These are phyloP conservation scores for Mythimna albipuncta DNA, from an alignment of 2,888 invertebrate genomes.

Conservation along the genomic window DNA sequence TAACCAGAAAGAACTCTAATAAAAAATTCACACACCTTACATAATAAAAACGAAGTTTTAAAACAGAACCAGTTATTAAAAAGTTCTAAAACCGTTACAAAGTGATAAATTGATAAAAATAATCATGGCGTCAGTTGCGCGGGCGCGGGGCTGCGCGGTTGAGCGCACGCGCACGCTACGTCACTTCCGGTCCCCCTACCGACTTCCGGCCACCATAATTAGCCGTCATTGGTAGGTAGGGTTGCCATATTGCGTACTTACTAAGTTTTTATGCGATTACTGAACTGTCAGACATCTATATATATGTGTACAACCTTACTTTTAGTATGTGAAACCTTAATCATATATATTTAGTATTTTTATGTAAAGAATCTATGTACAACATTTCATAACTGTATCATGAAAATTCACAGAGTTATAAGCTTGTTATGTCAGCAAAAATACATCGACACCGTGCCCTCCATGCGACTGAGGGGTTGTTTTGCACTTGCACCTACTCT, in stretches of 20 bases:
- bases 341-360: too few relatives aligned
- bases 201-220: slow-evolving; percentile 70
- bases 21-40: slow-evolving; percentile 23
- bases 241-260: slow-evolving; percentile 34
- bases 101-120: slow-evolving; percentile 74
- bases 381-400: too few relatives aligned
- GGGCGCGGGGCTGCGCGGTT: slow-evolving; percentile 76
- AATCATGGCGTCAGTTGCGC: slow-evolving; percentile 63
- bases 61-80: slow-evolving; percentile 49
- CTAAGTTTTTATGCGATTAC: slow-evolving; percentile 25
- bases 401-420: too few relatives aligned
- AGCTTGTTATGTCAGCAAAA: too few relatives aligned
- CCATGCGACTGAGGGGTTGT: too few relatives aligned
- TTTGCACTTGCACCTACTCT: too few relatives aligned
- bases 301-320: too few relatives aligned
- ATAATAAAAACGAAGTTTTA: slow-evolving; percentile 11
- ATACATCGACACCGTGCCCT: too few relatives aligned
- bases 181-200: slow-evolving; percentile 75
- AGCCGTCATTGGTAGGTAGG: slow-evolving; percentile 43
- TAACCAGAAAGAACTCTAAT: neutral
- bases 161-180: slow-evolving; percentile 78
- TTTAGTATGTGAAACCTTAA: too few relatives aligned
- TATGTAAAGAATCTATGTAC: too few relatives aligned
- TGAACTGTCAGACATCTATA: neutral
- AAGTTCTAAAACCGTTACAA: slow-evolving; percentile 70